Evolutionary conservation across 2,113 vertebrate species (phyloP), one percentile per base, ranked within the genome.

Genomic region (Pedetes capensis): DNA sequence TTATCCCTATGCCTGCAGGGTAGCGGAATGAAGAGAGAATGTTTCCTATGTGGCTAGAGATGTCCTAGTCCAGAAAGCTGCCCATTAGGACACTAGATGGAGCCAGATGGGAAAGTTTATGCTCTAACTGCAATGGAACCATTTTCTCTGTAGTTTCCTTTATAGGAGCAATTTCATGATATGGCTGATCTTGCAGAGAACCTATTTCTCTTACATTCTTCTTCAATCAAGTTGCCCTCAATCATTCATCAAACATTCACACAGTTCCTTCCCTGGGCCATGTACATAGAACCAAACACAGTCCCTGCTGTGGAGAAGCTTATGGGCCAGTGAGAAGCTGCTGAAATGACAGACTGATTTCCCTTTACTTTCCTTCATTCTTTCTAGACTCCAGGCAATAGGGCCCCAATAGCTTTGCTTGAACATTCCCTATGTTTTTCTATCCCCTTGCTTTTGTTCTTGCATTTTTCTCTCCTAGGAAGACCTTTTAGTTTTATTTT

Each of bases 41-140:
- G 9, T 81, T 90, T 94, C 61, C 51, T 82, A 11, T 92, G 29
- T 53, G 55, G 53, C 72, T 83, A 25, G 71, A 69, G 32, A 74
- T 79, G 91, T 75, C 91, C 81, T 95, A 39, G 66, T 53, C 72
- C 57, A 94, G 88, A 95, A 93, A 74, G 92, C 96, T 91, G 96
- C 91, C 96, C 94, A 71, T 86, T 87, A 94, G 72, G 95, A 96
- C 96, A 94, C 96, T 97, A 97, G 96, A 94, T 96, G 96, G 95
- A 97, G 96, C 96, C 96, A 95, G 55, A 96, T 96, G 96, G 97
- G 96, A 97, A 97, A 96, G 94, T 94, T 94, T 97, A 69, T 95
- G 76, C 74, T 97, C 71, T 74, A 10, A 71, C 72, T 83, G 61
- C 81, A 55, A 22, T 47, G 78, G 81, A 96, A 74, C 94, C 88